Evolutionary conservation across 2,888 invertebrate genomes (phyloP).

Genomic region (Meliscaeva auricollis): DNA sequence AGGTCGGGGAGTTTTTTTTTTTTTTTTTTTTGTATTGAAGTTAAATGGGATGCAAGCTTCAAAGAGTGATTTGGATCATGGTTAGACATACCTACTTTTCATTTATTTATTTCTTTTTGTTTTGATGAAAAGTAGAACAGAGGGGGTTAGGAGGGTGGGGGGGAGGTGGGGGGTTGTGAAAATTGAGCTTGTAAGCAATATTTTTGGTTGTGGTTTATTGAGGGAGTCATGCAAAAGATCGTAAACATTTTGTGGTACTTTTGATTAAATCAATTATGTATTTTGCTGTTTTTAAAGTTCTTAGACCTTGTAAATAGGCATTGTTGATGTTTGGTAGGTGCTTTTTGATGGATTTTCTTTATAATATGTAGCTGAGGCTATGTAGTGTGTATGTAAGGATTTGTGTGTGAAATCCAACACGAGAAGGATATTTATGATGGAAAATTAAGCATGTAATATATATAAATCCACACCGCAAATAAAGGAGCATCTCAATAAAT

Average conservation of each 20-base stretch:
- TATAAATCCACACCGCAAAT: too few species aligned
- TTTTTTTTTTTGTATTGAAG: constrained; percentile 15
- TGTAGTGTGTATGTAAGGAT: too few species aligned
- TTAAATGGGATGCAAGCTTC: constrained; percentile 19
- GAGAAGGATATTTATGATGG: too few species aligned
- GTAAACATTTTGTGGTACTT: constrained; percentile 72
- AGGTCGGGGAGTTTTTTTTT: neutral
- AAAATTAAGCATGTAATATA: too few species aligned
- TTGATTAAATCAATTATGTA: constrained; percentile 75
- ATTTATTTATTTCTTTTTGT: constrained; percentile 8
- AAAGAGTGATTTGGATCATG: constrained; percentile 56
- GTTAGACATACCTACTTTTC: constrained; percentile 31
- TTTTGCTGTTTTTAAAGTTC: constrained; percentile 48
- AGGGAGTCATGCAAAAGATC: constrained; percentile 58
- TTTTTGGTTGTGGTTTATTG: constrained; percentile 69
- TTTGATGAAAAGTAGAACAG: constrained; percentile 1
- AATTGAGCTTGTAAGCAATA: neutral
- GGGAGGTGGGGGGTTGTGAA: neutral
- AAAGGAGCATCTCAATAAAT: too few species aligned
- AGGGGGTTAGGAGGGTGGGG: neutral
- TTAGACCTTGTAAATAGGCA: neutral
- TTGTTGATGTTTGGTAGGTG: constrained; percentile 12
- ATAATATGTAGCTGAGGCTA: too few species aligned
- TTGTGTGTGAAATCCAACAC: too few species aligned
- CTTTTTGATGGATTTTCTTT: neutral